Percentiles rank a stretch among this genome's conserved stretches.
These are phyloP conservation scores for Erinaceus europaeus DNA, from an alignment of 2,113 vertebrate species.

Conservation along the genomic window DNA sequence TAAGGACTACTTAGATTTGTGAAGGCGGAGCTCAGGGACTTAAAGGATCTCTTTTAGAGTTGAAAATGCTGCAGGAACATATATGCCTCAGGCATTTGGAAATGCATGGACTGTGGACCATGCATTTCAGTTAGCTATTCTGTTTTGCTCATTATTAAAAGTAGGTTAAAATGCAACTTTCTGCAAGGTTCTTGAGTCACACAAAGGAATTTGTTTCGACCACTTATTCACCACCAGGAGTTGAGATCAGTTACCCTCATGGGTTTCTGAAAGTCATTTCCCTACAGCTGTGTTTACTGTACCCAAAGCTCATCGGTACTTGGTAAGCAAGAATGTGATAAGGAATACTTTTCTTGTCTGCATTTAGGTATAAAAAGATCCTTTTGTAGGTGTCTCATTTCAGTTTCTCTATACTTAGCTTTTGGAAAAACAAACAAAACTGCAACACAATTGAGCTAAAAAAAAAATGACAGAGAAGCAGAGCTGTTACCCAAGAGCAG, in stretches of 20 bases:
- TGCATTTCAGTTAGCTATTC: conserved; percentile 9
- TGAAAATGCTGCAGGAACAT: background rate
- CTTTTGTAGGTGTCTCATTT: background rate
- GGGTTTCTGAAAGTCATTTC: background rate
- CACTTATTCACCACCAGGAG: background rate
- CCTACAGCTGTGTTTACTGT: background rate
- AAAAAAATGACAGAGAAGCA: background rate
- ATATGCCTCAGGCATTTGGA: background rate
- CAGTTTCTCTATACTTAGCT: background rate
- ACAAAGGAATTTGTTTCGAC: background rate
- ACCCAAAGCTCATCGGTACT: background rate
- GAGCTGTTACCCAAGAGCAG: background rate
- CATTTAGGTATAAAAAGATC: background rate
- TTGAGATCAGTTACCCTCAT: background rate
- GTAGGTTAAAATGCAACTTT: conserved; percentile 34
- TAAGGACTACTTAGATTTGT: no score
- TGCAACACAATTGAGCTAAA: background rate
- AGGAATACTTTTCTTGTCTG: background rate
- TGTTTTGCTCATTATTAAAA: background rate
- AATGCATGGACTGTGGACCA: background rate
- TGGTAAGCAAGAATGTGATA: background rate
- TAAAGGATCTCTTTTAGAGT: background rate
- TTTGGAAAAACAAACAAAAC: background rate
- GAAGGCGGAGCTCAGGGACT: no score
- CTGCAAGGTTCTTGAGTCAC: background rate